Percentiles rank a stretch among this genome's conserved stretches.
These are phyloP conservation scores for Pomacea maculata DNA, from an alignment of 1,140 invertebrate species.

Conservation along the genomic window DNA sequence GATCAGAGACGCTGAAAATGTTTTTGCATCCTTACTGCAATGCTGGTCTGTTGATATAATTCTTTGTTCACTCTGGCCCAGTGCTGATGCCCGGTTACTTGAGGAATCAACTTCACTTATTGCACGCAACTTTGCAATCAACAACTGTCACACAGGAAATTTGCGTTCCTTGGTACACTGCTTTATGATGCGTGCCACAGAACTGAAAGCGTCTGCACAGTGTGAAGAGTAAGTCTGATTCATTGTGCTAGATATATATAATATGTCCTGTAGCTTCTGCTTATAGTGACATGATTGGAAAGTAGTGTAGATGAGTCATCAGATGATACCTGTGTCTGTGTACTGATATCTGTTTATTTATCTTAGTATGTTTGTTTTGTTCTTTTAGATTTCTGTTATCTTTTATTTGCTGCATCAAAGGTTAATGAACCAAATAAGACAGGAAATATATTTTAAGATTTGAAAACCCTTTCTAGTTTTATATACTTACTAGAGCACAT, in stretches of 20 bases:
- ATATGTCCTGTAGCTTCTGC: not conserved
- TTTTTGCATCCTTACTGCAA: constrained; percentile 44
- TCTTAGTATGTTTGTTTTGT: not conserved
- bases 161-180: constrained; percentile 85
- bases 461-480: no score
- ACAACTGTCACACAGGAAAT: constrained; percentile 88
- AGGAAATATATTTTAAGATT: no score
- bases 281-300: not conserved
- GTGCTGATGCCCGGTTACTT: constrained; percentile 80
- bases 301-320: not conserved
- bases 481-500: no score
- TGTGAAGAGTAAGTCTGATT: constrained; percentile 80
- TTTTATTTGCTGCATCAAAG: not conserved
- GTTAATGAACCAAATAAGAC: no score
- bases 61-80: constrained; percentile 57
- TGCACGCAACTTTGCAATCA: constrained; percentile 67
- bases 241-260: not conserved
- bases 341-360: no score
- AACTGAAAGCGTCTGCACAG: constrained; percentile 82
- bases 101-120: constrained; percentile 76
- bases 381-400: not conserved
- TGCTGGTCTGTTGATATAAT: constrained; percentile 7
- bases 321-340: not conserved
- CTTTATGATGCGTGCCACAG: constrained; percentile 80
- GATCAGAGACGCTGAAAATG: no score